phyloP scores from a whole-genome alignment of 2,113 vertebrate genomes.

The Corythaeola cristata region DNA sequence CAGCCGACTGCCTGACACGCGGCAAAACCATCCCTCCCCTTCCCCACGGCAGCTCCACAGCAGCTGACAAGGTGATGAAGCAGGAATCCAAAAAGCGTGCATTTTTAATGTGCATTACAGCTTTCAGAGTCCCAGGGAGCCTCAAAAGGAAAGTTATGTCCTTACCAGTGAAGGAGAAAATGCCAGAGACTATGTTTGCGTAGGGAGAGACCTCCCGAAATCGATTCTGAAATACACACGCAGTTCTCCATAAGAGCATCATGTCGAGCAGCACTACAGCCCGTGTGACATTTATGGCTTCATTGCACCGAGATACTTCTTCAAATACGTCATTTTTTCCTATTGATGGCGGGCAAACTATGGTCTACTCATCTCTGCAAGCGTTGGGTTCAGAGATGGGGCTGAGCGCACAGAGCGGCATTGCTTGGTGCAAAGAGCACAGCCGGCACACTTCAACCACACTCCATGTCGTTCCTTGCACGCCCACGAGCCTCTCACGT shows the following conservation, averaged over 20 bases:
- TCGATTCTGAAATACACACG: rapidly evolving
- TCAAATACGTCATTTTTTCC: neutral
- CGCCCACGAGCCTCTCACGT: neutral
- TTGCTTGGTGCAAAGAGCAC: no score
- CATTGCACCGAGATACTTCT: neutral
- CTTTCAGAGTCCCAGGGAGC: neutral
- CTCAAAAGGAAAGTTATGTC: neutral
- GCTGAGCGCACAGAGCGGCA: rapidly evolving
- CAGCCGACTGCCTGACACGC: neutral
- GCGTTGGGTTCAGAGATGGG: neutral
- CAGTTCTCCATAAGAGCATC: neutral
- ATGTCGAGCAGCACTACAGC: rapidly evolving
- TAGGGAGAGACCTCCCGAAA: neutral
- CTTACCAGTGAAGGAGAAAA: neutral
- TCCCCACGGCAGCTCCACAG: neutral
- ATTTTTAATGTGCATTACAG: neutral
- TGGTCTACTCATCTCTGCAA: neutral
- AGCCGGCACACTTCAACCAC: neutral
- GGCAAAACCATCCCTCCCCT: neutral
- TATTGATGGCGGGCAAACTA: neutral
- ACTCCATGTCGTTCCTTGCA: rapidly evolving
- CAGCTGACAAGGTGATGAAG: neutral
- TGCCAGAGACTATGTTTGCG: neutral
- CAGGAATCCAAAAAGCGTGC: neutral
- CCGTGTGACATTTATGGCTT: neutral